Base-by-base conservation (phyloP, 2,113 vertebrate genomes). In the Oreochromis niloticus region DNA sequence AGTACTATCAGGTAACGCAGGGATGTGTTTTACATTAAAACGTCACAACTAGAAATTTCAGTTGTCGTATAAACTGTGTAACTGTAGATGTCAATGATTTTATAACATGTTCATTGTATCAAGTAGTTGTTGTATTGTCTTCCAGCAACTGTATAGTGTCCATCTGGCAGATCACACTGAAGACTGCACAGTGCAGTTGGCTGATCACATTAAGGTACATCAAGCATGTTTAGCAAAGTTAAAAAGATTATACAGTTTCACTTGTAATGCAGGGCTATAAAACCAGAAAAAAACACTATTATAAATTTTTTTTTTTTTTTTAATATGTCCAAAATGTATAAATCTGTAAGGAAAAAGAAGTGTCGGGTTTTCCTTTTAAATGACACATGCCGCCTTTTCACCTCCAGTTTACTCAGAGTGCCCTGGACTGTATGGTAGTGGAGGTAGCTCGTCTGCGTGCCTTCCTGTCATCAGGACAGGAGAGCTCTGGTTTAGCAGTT, bases 341-440 rank as follows among this genome's bases (percentile, higher is more conserved):
- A 14, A 22, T 27, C 30, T 50, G 1, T 75, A 86, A 5, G 12
- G 46, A 61, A 78, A 3, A 50, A 19, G 32, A 16, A 19, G 2
- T 4, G 30, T 1, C 2, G 7, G 3, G 4, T 10, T 68, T 82
- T 73, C 14, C 12, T 4, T 55, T 16, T 0, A 61, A 81, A 61
- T 36, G 9, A 41, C 36, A 1, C 6, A 13, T 80, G 11, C 27
- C 2, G 1, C 11, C 10, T 12, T 85, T 5, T 73, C 34, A 11
- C 83, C 4, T 87, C 19, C 95, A 99, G 99, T 98, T 99, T 89
- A 98, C 97, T 36, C 98, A 99, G 97, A 97, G 97, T 85, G 98
- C 98, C 87, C 94, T 99, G 96, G 99, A 99, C 96, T 99, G 98
- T 91, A 97, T 99, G 97, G 95, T 96, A 0, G 98, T 98, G 89